Percentiles rank a stretch among this genome's conserved stretches.
Evolutionary conservation across 2,888 invertebrate genomes (phyloP).

Genomic region (Omphaloscelis lunosa): DNA sequence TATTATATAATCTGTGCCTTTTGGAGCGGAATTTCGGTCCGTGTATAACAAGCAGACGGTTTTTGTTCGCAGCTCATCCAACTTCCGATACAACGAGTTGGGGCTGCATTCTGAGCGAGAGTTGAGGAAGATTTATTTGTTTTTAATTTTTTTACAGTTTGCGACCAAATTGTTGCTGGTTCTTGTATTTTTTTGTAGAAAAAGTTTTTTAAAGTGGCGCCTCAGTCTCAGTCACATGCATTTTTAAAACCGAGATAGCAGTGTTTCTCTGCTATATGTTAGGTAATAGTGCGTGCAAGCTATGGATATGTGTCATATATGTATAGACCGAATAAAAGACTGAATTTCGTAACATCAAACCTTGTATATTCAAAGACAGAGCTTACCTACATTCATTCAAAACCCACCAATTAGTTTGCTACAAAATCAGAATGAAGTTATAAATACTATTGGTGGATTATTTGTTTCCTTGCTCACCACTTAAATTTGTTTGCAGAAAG

Average conservation of each 20-base stretch:
- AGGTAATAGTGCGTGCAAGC: neutral
- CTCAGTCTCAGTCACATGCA: neutral
- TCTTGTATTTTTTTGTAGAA: no score
- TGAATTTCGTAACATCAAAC: neutral
- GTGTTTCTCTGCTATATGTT: neutral
- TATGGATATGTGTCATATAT: no score
- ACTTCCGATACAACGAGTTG: conserved; percentile 38
- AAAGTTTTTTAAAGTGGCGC: neutral
- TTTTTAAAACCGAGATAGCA: neutral
- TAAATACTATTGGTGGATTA: neutral
- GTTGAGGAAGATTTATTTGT: neutral
- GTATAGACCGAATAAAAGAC: neutral
- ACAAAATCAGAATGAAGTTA: neutral
- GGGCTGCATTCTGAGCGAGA: conserved; percentile 9
- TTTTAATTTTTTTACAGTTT: neutral
- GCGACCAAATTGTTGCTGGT: neutral
- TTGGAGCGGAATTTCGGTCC: conserved; percentile 39
- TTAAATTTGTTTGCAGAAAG: neutral
- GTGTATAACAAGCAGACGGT: conserved; percentile 46
- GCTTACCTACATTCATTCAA: neutral
- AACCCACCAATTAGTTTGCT: neutral
- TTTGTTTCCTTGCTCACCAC: neutral
- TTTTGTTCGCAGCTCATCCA: conserved; percentile 55
- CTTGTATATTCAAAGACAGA: neutral
- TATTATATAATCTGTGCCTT: conserved; percentile 32